Base-by-base conservation (phyloP, 1,140 invertebrate genomes). In the Mercenaria mercenaria region DNA sequence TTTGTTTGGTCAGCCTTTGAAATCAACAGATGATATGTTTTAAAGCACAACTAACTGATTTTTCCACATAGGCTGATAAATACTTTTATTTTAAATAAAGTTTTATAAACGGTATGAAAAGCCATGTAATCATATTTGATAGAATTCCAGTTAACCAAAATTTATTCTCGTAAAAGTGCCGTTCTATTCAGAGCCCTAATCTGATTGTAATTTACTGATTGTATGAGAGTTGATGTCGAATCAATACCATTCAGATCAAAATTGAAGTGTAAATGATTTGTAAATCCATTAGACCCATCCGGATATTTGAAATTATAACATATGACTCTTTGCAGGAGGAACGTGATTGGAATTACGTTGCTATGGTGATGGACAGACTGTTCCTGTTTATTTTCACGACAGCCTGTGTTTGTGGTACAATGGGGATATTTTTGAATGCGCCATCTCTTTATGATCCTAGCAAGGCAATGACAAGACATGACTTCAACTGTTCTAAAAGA, bases 281-380 rank as follows among this genome's bases (percentile, higher is more conserved):
- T 18, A 39, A 72, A 72, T 15, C 0, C 67, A 72, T 20, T 39
- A 37, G 34, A 72, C 39, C 34, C 18, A n/a, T 72, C 23, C 4
- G 23, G 34, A 39, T 72, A 39, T 72, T 72, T 72, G 11, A 39
- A 39, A 72, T 72, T 72, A n/a, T 29, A 72, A 72, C 18, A 72
- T 6, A 39, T 39, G 32, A 39, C 67, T 37, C 32, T 15, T 34
- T 56, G 69, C 91, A 97, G 96, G 94, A 96, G 80, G 95, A 94
- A 72, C 93, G 96, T 61, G 99, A 99, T 96, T 99, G 99, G 99
- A 99, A 99, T 95, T 99, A 99, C 96, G 99, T 99, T 74, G 99
- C 99, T 79, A 99, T 99, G 99, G 99, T 99, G 4, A 97, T 99
- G 95, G 99, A 99, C 96, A 97, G 99, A 93, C 97, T 99, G 92